A percentile compares a stretch with the other conserved stretches of the same genome.
Evolutionary conservation across 2,797 vertebrate genomes (phyloP).

Genomic region (Melanotaenia trifasciata): DNA sequence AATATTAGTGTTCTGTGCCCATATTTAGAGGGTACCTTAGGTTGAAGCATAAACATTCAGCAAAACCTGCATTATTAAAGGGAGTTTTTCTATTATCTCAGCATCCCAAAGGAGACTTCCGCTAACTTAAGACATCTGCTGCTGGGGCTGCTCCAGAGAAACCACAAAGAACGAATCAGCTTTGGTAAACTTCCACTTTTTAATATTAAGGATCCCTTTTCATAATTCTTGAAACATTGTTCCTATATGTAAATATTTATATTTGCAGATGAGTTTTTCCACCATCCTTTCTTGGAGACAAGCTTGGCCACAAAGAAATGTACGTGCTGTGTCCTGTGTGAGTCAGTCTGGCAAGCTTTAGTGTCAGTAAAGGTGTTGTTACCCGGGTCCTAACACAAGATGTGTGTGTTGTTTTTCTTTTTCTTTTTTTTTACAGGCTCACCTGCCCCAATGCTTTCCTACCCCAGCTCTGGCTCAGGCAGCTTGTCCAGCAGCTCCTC

Average conservation of each 20-base stretch:
- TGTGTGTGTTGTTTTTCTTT: not conserved
- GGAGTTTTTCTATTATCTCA: conserved; percentile 63
- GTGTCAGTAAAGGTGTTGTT: not conserved
- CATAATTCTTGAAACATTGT: not conserved
- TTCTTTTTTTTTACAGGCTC: conserved; percentile 77
- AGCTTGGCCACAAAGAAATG: conserved; percentile 90
- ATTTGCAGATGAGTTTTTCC: conserved; percentile 92
- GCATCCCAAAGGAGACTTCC: conserved; percentile 96
- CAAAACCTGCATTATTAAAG: not conserved
- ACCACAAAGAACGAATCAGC: conserved; percentile 91
- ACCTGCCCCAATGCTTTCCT: conserved; percentile 87
- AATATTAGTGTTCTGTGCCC: conserved; percentile 15
- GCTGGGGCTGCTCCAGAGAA: conserved; percentile 91
- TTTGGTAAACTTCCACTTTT: conserved; percentile 85
- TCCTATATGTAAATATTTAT: conserved; percentile 13
- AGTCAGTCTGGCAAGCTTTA: not conserved
- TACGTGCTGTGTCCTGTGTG: conserved; percentile 72
- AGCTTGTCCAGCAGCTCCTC: conserved; percentile 93
- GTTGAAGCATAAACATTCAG: not conserved
- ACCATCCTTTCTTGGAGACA: conserved; percentile 92
- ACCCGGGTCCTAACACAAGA: not conserved
- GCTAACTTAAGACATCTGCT: conserved; percentile 89
- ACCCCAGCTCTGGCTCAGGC: conserved; percentile 88
- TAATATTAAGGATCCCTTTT: not conserved
- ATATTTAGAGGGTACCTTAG: no score